Evolutionary conservation across 2,113 vertebrate genomes (phyloP).

Genomic region (Chloropsis hardwickii): DNA sequence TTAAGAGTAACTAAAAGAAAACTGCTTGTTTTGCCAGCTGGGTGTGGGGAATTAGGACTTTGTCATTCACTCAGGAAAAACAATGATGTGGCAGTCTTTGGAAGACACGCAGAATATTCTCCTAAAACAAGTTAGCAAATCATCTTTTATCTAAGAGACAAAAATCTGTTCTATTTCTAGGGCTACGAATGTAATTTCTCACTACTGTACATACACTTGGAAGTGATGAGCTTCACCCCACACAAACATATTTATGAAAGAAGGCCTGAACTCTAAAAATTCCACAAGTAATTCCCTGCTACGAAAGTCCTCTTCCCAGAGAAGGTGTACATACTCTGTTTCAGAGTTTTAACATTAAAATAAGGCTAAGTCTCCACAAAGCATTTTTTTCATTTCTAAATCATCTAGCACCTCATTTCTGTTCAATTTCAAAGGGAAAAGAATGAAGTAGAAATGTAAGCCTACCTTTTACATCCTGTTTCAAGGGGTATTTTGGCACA

Average conservation of each 20-base stretch:
- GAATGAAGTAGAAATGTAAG: neutral
- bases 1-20: neutral
- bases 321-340: rapidly evolving
- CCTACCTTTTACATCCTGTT: neutral
- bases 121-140: neutral
- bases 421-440: neutral
- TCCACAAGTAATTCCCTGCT: neutral
- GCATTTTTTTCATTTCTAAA: neutral
- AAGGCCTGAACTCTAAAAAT: neutral
- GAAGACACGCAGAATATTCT: neutral
- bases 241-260: neutral
- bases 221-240: neutral
- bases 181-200: neutral
- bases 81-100: neutral
- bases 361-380: neutral
- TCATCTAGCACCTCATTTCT: neutral
- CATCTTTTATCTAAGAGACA: neutral
- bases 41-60: neutral
- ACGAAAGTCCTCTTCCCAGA: neutral
- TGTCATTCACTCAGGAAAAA: neutral
- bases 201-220: neutral
- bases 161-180: neutral
- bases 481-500: neutral
- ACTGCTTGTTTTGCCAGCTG: neutral
- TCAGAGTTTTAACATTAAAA: neutral